A percentile compares a stretch with the other conserved stretches of the same genome.
phyloP scores from a whole-genome alignment of 2,888 invertebrate species.

The Oscheius sp. region DNA sequence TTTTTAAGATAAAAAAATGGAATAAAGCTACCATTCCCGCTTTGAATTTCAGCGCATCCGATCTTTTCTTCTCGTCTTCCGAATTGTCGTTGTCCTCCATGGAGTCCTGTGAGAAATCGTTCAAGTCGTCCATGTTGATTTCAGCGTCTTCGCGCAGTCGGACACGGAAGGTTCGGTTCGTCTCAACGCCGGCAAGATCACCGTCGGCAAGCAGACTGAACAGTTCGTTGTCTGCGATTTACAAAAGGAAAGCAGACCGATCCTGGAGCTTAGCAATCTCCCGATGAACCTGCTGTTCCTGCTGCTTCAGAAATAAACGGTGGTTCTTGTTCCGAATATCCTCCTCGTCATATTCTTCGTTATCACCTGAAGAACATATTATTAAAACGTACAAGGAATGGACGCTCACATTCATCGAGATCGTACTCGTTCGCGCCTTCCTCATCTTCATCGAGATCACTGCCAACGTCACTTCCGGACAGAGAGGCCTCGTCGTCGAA shows the following conservation, averaged over 20 bases:
- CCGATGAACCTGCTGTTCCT: conserved; percentile 57
- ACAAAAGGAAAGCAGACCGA: conserved; percentile 25
- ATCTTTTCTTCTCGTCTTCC: conserved; percentile 42
- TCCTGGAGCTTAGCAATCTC: conserved; percentile 63
- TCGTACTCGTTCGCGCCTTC: conserved; percentile 58
- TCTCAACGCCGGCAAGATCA: conserved; percentile 56
- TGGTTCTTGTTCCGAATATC: conserved; percentile 59
- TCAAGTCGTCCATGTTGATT: conserved; percentile 9
- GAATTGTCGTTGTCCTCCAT: conserved; percentile 34
- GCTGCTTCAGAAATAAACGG: conserved; percentile 59
- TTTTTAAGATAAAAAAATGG: neutral
- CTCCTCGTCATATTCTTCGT: conserved; percentile 59
- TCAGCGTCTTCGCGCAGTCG: conserved; percentile 45
- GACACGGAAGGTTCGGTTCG: conserved; percentile 62
- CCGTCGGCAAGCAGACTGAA: conserved; percentile 58
- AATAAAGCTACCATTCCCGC: conserved; percentile 38
- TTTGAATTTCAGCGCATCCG: conserved; percentile 27
- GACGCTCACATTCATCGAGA: conserved; percentile 49
- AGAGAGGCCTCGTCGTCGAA: conserved; percentile 71
- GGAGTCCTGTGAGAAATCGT: conserved; percentile 8
- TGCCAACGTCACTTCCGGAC: conserved; percentile 69
- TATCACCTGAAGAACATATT: conserved; percentile 43
- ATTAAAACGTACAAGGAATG: too few relatives aligned
- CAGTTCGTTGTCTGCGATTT: neutral
- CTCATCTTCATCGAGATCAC: conserved; percentile 60